Conservation (phyloP, 2,888 invertebrate species). For the Podotricha telesiphe region DNA sequence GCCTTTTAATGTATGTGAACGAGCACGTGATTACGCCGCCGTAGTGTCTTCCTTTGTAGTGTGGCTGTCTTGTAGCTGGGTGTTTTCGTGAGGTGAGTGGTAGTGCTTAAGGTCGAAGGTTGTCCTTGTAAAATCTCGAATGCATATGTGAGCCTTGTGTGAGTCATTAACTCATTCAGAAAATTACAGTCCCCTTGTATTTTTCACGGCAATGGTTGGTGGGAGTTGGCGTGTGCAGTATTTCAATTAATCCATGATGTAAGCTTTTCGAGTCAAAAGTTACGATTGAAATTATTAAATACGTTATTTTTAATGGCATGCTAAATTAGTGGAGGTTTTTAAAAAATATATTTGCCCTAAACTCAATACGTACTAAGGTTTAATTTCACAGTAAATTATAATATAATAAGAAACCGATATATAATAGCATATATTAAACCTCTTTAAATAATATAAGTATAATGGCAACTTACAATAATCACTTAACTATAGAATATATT, state of each 20-base stretch:
- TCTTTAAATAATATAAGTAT: neutral
- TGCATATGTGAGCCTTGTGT: conserved; percentile 48
- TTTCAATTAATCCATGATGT: conserved; percentile 16
- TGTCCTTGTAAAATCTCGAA: conserved; percentile 66
- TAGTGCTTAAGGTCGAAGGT: conserved; percentile 65
- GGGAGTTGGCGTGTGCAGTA: conserved; percentile 30
- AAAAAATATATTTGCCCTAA: neutral
- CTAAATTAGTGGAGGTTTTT: neutral
- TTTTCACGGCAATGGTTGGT: conserved; percentile 36
- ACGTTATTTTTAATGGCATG: neutral
- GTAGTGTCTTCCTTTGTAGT: conserved; percentile 73
- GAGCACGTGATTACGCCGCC: conserved; percentile 55
- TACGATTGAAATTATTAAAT: neutral
- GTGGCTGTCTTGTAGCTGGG: conserved; percentile 63
- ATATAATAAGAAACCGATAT: neutral
- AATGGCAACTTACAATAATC: neutral
- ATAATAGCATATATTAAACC: neutral
- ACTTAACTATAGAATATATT: neutral
- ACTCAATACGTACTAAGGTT: neutral
- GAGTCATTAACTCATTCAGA: conserved; percentile 63
- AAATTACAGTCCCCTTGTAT: conserved; percentile 55
- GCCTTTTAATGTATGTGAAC: conserved; percentile 53
- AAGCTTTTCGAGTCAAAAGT: neutral
- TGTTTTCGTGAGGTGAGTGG: conserved; percentile 78
- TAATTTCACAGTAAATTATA: neutral